Conservation (phyloP, 2,113 vertebrate genomes). For the Lates calcarifer region DNA sequence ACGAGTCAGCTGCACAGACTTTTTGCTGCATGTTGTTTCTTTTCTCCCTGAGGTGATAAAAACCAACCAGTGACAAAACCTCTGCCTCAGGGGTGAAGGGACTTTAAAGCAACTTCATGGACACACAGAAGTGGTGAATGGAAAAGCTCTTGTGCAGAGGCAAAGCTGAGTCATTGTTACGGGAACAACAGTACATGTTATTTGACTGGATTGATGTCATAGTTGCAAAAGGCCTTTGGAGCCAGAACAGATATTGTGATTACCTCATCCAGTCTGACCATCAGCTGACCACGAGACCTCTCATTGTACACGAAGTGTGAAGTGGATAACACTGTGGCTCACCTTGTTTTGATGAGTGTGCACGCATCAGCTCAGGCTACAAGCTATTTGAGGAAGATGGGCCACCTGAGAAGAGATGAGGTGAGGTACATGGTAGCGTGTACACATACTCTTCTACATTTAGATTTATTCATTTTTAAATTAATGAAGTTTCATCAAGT, state of each 20-base stretch:
- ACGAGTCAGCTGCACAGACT: not conserved
- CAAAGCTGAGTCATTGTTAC: constrained; percentile 14
- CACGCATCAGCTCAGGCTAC: not conserved
- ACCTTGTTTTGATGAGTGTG: not conserved
- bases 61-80: not conserved
- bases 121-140: not conserved
- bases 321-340: not conserved
- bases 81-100: not conserved
- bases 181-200: not conserved
- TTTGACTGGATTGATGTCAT: not conserved
- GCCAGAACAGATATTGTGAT: not conserved
- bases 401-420: not conserved
- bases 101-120: not conserved
- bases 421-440: not conserved
- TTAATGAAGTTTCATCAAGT: not conserved
- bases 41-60: not conserved
- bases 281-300: not conserved
- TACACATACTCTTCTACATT: too few relatives aligned
- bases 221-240: constrained; percentile 10
- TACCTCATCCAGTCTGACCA: not conserved
- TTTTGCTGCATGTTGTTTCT: not conserved
- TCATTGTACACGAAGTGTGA: not conserved
- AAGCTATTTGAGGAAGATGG: not conserved
- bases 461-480: not conserved
- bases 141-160: not conserved